Evolutionary conservation across 1,140 invertebrate species (phyloP).

Genomic region (Caenorhabditis inopinata): DNA sequence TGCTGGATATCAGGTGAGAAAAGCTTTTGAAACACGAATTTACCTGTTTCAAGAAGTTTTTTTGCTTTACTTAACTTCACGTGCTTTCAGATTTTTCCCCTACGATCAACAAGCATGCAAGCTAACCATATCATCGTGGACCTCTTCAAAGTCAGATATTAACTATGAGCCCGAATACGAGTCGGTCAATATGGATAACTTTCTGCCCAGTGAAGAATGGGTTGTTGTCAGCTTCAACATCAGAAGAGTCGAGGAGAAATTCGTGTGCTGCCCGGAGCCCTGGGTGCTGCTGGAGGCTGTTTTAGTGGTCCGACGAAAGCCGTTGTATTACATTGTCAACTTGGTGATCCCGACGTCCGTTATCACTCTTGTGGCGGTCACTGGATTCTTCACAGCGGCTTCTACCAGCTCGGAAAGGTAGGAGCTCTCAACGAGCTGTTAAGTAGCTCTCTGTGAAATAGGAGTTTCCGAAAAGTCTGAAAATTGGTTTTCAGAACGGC

Average conservation of each 20-base stretch:
- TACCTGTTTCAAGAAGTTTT: background rate
- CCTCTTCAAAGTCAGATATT: slow-evolving; percentile 62
- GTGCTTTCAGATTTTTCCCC: slow-evolving; percentile 57
- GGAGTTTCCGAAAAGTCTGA: too few relatives aligned
- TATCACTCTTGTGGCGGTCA: slow-evolving; percentile 65
- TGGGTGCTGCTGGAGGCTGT: slow-evolving; percentile 64
- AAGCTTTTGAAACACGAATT: slow-evolving; percentile 13
- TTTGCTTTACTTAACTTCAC: background rate
- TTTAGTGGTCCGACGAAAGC: slow-evolving; percentile 61
- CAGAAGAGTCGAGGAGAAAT: slow-evolving; percentile 53
- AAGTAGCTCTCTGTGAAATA: too few relatives aligned
- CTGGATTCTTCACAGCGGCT: slow-evolving; percentile 67
- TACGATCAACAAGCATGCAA: slow-evolving; percentile 66
- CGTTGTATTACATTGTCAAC: slow-evolving; percentile 63
- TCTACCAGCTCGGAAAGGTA: slow-evolving; percentile 61
- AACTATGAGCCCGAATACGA: slow-evolving; percentile 62
- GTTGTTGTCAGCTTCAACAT: slow-evolving; percentile 65
- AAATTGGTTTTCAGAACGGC: too few relatives aligned
- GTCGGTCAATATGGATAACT: slow-evolving; percentile 63
- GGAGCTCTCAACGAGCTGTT: background rate
- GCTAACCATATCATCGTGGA: slow-evolving; percentile 64
- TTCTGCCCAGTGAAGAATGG: slow-evolving; percentile 66
- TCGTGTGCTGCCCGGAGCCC: slow-evolving; percentile 52
- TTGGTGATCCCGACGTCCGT: slow-evolving; percentile 63
- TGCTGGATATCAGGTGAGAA: slow-evolving; percentile 59